Conservation (phyloP, 2,797 vertebrate species). For the Nasua narica region DNA sequence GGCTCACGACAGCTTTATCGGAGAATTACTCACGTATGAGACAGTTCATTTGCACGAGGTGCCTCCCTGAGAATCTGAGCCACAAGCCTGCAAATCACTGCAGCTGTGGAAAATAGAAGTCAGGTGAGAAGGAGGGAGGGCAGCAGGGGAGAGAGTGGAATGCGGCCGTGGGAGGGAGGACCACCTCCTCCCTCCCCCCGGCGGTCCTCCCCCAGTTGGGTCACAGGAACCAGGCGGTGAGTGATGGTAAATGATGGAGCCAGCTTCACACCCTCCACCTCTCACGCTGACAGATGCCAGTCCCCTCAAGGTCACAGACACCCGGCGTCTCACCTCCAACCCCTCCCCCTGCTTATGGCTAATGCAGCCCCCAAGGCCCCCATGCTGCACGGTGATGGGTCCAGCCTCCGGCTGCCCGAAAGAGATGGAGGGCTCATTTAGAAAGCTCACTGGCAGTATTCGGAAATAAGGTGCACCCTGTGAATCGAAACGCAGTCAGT, state of each 20-base stretch:
- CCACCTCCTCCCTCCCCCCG: fast-evolving
- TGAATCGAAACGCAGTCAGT: background rate
- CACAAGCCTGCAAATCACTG: background rate
- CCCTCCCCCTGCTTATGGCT: background rate
- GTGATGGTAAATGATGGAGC: background rate
- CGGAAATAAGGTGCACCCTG: background rate
- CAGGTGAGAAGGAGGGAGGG: background rate
- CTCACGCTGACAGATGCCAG: background rate
- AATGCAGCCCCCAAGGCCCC: too few relatives aligned
- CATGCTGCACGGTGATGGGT: fast-evolving
- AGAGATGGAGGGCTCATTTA: background rate
- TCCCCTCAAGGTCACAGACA: background rate
- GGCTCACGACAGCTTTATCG: background rate
- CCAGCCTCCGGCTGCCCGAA: background rate
- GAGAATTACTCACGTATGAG: fast-evolving
- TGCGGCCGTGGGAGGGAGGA: fast-evolving
- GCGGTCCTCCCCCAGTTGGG: fast-evolving
- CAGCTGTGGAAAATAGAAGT: background rate
- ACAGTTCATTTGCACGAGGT: background rate
- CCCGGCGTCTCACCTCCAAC: background rate
- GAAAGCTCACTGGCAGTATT: background rate
- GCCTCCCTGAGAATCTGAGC: background rate
- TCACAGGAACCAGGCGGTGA: background rate
- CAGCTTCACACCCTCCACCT: fast-evolving
- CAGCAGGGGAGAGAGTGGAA: background rate